Percentiles rank a stretch among this genome's conserved stretches.
Evolutionary conservation across 2,888 invertebrate species (phyloP).

Genomic region (Melanophora roralis): DNA sequence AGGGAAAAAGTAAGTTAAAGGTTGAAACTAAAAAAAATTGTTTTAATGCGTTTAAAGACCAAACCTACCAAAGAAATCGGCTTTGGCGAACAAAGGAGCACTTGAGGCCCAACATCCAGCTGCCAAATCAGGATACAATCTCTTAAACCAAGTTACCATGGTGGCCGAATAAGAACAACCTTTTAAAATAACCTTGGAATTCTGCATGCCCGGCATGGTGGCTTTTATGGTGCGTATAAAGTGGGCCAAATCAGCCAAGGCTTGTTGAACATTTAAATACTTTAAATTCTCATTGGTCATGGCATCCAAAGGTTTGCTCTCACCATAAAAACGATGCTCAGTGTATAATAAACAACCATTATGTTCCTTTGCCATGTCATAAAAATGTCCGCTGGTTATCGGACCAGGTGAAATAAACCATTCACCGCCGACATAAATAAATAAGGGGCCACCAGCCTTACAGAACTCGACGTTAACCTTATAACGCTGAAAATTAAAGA

Average conservation of each 20-base stretch:
- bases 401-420: constrained; percentile 81
- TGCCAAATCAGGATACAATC: constrained; percentile 82
- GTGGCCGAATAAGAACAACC: constrained; percentile 84
- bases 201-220: constrained; percentile 69
- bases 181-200: constrained; percentile 79
- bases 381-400: constrained; percentile 81
- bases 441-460: constrained; percentile 79
- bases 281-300: constrained; percentile 80
- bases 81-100: constrained; percentile 82
- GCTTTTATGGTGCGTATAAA: constrained; percentile 80
- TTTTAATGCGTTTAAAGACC: no score
- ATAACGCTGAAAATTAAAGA: constrained; percentile 75
- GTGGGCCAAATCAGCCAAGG: constrained; percentile 82
- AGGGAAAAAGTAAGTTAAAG: background rate
- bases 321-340: constrained; percentile 90
- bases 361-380: constrained; percentile 80
- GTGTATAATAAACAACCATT: constrained; percentile 84
- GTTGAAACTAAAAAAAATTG: no score
- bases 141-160: constrained; percentile 83
- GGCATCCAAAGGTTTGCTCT: constrained; percentile 83
- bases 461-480: constrained; percentile 78
- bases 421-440: constrained; percentile 84
- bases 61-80: constrained; percentile 78
- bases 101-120: constrained; percentile 82
- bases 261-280: constrained; percentile 82